phyloP scores from a whole-genome alignment of 2,888 invertebrate genomes.

The Agrenia bidenticulata region DNA sequence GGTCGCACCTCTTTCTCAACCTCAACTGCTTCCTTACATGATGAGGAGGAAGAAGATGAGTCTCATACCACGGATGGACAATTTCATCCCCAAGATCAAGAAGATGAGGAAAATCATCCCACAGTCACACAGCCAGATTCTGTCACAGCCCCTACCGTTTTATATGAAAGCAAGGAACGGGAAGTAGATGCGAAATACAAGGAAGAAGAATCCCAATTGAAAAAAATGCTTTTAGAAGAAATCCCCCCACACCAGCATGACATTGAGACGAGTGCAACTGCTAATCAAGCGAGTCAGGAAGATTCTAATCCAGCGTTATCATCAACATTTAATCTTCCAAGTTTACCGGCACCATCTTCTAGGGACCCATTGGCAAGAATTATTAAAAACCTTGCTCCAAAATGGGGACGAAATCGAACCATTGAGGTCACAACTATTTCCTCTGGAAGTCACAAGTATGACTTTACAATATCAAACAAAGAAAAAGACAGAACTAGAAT shows the following conservation, averaged over 20 bases:
- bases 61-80: not conserved
- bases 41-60: slow-evolving; percentile 11
- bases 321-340: slow-evolving; percentile 31
- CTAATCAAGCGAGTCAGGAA: slow-evolving; percentile 7
- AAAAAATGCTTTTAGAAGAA: slow-evolving; percentile 46
- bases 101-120: not conserved
- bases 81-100: slow-evolving; percentile 12
- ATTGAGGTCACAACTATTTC: slow-evolving; percentile 29
- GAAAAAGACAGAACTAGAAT: slow-evolving; percentile 22
- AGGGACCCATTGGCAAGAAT: slow-evolving; percentile 34
- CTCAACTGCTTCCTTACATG: slow-evolving; percentile 15
- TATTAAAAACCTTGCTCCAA: slow-evolving; percentile 36
- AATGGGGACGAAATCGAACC: slow-evolving; percentile 27
- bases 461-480: slow-evolving; percentile 30
- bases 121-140: not conserved
- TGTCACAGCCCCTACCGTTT: not conserved
- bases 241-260: slow-evolving; percentile 44
- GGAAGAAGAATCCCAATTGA: slow-evolving; percentile 41
- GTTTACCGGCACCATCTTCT: not conserved
- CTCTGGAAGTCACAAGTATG: slow-evolving; percentile 35
- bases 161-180: slow-evolving; percentile 6
- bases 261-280: not conserved
- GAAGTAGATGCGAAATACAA: slow-evolving; percentile 23
- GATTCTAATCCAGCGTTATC: not conserved
- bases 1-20: slow-evolving; percentile 35